Percentiles rank a stretch among this genome's conserved stretches.
These are phyloP conservation scores for Sepioteuthis lessoniana DNA, from an alignment of 2,888 invertebrate species.

Conservation along the genomic window DNA sequence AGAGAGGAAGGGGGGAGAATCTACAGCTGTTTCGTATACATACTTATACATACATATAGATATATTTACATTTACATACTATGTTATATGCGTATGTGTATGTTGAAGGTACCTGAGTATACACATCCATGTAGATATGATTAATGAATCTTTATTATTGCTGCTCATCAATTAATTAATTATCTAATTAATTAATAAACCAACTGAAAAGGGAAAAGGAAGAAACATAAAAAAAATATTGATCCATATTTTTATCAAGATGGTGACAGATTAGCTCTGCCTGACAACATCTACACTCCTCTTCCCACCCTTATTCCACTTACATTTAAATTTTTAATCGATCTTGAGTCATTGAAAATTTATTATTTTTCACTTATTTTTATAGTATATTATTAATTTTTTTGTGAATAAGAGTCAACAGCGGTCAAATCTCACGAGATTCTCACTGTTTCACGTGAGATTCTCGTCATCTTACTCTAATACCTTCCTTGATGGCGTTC, in stretches of 20 bases:
- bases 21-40: slow-evolving; percentile 1
- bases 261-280: slow-evolving; percentile 33
- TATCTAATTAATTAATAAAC: not conserved
- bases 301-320: not conserved
- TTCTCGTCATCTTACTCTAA: not conserved
- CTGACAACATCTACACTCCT: not conserved
- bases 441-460: not conserved
- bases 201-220: not conserved
- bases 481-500: not conserved
- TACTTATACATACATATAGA: not conserved
- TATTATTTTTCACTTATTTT: not conserved
- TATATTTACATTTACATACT: too few relatives aligned
- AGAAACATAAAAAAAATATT: not conserved
- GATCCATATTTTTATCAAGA: not conserved
- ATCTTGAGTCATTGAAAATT: too few relatives aligned
- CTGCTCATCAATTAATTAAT: not conserved
- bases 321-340: too few relatives aligned
- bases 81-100: too few relatives aligned
- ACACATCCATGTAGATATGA: not conserved
- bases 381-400: not conserved
- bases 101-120: too few relatives aligned
- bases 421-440: not conserved
- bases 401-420: not conserved
- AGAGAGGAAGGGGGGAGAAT: not conserved
- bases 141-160: not conserved